Evolutionary conservation across 1,140 invertebrate genomes (phyloP).

Genomic region (Penaeus chinensis): DNA sequence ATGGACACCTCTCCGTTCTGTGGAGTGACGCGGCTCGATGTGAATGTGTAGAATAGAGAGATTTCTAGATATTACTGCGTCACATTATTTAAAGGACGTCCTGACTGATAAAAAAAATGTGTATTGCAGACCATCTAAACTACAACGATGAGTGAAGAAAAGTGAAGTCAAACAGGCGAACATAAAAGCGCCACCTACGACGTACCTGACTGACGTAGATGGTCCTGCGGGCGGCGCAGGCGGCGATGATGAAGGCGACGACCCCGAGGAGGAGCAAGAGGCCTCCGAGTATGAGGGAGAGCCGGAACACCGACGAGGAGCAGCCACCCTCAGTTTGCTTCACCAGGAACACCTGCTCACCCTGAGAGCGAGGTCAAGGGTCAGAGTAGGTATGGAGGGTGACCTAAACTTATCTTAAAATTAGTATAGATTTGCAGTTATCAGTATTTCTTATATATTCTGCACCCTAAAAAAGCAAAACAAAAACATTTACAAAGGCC

Average conservation of each 20-base stretch:
- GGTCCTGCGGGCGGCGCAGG: constrained; percentile 46
- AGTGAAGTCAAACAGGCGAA: not conserved
- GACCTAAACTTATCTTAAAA: not conserved
- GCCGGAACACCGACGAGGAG: constrained; percentile 59
- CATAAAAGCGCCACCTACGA: not conserved
- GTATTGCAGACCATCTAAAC: no score
- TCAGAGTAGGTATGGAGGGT: not conserved
- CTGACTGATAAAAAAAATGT: no score
- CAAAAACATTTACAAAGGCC: no score
- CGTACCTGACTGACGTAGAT: constrained; percentile 51
- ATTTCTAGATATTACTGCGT: no score
- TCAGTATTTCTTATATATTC: no score
- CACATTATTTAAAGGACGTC: no score
- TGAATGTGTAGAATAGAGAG: not conserved
- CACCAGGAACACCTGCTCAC: constrained; percentile 55
- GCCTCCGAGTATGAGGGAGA: constrained; percentile 59
- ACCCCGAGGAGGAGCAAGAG: constrained; percentile 56
- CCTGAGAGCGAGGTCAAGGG: not conserved
- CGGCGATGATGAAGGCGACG: constrained; percentile 57
- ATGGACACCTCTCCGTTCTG: constrained; percentile 50
- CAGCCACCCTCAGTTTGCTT: constrained; percentile 47
- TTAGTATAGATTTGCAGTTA: no score
- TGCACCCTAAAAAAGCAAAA: no score
- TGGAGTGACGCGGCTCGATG: not conserved
- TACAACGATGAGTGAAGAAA: not conserved